Evolutionary conservation across 2,888 invertebrate species (phyloP).

Genomic region (Punctoribates punctum): DNA sequence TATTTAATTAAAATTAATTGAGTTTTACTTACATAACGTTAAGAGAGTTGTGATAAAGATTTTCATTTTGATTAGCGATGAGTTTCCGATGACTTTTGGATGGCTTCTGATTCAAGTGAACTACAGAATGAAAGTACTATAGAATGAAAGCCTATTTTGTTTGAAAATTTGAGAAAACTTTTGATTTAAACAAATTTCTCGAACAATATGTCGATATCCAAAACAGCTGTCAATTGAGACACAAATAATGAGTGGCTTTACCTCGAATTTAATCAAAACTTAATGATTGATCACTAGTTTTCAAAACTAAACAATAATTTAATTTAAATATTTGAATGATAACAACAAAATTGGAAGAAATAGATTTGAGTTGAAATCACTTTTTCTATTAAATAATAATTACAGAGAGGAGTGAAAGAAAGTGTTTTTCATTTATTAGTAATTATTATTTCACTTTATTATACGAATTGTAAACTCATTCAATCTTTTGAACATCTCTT

Average conservation of each 20-base stretch:
- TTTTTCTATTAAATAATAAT: slow-evolving; percentile 1
- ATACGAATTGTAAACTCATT: too few relatives aligned
- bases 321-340: not conserved
- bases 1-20: not conserved
- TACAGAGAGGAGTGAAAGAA: too few relatives aligned
- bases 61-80: slow-evolving; percentile 10
- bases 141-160: not conserved
- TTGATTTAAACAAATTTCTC: not conserved
- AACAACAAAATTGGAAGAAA: not conserved
- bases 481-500: too few relatives aligned
- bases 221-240: not conserved
- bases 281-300: slow-evolving; percentile 12
- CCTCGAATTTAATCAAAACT: not conserved
- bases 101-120: not conserved
- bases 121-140: not conserved
- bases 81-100: not conserved
- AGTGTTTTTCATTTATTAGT: too few relatives aligned
- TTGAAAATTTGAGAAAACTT: not conserved
- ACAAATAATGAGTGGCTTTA: not conserved
- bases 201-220: not conserved
- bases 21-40: not conserved
- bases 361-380: not conserved
- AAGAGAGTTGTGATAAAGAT: not conserved
- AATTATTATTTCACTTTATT: too few relatives aligned
- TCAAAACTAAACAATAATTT: not conserved